A percentile compares a stretch with the other conserved stretches of the same genome.
Evolutionary conservation across 2,113 vertebrate species (phyloP).

Genomic region (Oenanthe melanoleuca): DNA sequence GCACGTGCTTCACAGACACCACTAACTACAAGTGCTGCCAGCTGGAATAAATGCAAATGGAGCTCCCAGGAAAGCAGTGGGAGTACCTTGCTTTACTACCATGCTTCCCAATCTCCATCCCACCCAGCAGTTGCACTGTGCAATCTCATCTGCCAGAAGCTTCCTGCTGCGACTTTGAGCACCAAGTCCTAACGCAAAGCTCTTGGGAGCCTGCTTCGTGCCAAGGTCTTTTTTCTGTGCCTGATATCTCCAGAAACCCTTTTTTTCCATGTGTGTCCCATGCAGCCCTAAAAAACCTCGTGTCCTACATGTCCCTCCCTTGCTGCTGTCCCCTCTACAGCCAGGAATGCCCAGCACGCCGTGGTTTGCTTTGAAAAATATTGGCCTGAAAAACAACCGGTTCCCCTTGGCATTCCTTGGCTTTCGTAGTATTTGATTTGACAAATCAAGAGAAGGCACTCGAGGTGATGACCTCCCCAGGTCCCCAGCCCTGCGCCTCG

Average conservation of each 20-base stretch:
- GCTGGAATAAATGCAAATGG: neutral
- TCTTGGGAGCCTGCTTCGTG: neutral
- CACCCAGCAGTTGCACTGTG: neutral
- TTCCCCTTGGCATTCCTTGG: neutral
- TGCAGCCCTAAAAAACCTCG: fast-evolving
- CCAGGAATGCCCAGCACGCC: fast-evolving
- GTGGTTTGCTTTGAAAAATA: neutral
- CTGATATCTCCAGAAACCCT: neutral
- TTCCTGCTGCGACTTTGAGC: neutral
- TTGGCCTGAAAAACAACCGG: neutral
- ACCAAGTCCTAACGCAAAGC: neutral
- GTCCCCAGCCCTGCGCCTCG: neutral
- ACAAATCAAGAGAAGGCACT: neutral
- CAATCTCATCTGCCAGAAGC: neutral
- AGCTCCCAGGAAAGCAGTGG: neutral
- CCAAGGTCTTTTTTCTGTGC: neutral
- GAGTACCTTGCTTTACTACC: neutral
- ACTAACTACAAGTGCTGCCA: neutral
- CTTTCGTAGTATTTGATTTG: neutral
- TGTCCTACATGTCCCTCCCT: neutral
- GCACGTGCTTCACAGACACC: neutral
- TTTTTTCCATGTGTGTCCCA: neutral
- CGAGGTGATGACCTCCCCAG: neutral
- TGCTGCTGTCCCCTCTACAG: neutral
- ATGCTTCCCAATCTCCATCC: neutral